Base-by-base conservation (phyloP, 2,113 vertebrate species). In the Actenoides hombroni region DNA sequence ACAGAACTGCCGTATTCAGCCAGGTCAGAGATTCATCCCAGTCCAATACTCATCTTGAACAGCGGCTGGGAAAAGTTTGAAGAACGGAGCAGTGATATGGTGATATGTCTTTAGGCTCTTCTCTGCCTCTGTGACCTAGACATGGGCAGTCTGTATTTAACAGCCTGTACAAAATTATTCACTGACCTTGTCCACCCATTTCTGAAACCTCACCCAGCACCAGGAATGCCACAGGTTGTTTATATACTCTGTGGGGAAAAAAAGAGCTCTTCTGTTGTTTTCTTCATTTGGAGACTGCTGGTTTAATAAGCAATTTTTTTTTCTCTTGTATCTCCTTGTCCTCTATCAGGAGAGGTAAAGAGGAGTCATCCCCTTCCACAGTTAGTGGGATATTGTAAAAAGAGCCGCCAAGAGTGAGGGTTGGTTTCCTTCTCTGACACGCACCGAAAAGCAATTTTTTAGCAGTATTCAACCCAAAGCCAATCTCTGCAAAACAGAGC, bases 241-340 rank as follows among this genome's bases (percentile, higher is more conserved):
- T 56, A 29, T 11, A n/a, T 4, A 18, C 5, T 26, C 9, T 23
- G 1, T 42, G 44, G 5, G 16, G 51, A 0, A 5, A 21, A 21
- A 75, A 49, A n/a, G 15, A 48, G 4, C 7, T 86, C 17, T n/a
- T 81, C 11, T 49, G 12, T 21, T 13, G 1, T 57, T 84, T 49
- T 19, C 9, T 78, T 90, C 80, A 23, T 64, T 70, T 48, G 40
- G 35, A 67, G 8, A 42, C 29, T 21, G 4, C 9, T 83, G 31
- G 23, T 79, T 91, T 75, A 61, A 37, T 26, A n/a, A 42, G 39
- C 10, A 56, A 7, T 46, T 28, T 44, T 16, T 16, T 39, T 29
- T 29, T 7, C 14, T 73, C 10, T 31, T 29, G 23, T 28, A 4
- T 42, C 6, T 8, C 5, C 23, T 51, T 69, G 14, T 51, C 25